These are phyloP conservation scores for Syrmaticus mikado DNA, from an alignment of 2,113 vertebrate species.

Conservation along the genomic window DNA sequence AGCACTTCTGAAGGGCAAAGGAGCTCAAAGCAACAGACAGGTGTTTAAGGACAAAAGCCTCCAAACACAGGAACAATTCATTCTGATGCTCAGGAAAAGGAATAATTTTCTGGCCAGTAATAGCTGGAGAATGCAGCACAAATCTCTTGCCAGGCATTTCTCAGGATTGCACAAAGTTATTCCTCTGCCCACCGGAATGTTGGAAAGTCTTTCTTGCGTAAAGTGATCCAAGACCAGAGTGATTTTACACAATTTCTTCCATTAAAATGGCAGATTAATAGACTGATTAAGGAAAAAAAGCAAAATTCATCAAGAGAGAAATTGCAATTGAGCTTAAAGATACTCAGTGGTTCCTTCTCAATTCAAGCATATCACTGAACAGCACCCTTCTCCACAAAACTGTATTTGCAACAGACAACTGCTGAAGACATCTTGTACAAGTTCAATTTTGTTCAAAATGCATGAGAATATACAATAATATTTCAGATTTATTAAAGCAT, in stretches of 20 bases:
- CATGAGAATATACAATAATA: background rate
- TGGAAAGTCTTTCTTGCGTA: background rate
- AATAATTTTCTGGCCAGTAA: background rate
- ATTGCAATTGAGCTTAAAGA: background rate
- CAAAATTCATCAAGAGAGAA: background rate
- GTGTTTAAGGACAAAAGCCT: background rate
- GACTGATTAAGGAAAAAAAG: background rate
- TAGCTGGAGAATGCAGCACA: background rate
- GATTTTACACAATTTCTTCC: background rate
- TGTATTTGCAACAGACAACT: background rate
- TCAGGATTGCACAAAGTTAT: background rate
- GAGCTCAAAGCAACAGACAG: background rate
- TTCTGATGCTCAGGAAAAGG: background rate
- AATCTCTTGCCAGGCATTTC: background rate
- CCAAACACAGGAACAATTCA: background rate
- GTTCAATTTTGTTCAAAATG: background rate
- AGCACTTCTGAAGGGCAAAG: background rate
- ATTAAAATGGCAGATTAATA: background rate
- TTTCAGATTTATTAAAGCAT: background rate
- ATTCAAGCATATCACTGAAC: background rate
- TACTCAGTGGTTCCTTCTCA: background rate
- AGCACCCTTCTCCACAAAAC: accelerated
- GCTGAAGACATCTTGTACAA: background rate
- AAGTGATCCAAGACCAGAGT: background rate
- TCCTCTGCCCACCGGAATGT: background rate